Evolutionary conservation across 2,888 invertebrate species (phyloP).

Genomic region (Sinopyrophorus schimmeli): DNA sequence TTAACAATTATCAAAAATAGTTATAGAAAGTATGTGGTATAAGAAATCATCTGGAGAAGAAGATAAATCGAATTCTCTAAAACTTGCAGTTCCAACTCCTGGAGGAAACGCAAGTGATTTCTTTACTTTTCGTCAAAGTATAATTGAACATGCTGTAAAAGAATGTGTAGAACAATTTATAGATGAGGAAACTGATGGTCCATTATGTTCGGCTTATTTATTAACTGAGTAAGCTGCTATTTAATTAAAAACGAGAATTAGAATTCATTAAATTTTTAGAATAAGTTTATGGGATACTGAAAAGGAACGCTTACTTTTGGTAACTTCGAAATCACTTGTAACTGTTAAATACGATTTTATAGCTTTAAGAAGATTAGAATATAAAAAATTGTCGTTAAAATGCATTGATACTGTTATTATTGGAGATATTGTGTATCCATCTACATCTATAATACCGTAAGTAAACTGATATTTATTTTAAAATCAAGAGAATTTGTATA

Average conservation of each 20-base stretch:
- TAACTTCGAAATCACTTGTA: constrained; percentile 74
- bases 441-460: constrained; percentile 82
- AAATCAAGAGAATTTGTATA: background rate
- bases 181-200: constrained; percentile 69
- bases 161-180: constrained; percentile 69
- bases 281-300: constrained; percentile 89
- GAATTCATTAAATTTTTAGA: constrained; percentile 54
- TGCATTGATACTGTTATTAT: constrained; percentile 72
- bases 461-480: constrained; percentile 50
- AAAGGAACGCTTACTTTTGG: constrained; percentile 75
- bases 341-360: constrained; percentile 86
- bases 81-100: constrained; percentile 55
- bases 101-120: constrained; percentile 69
- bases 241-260: background rate
- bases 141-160: constrained; percentile 72
- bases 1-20: constrained; percentile 27
- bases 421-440: constrained; percentile 81
- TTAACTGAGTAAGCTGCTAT: constrained; percentile 72
- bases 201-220: constrained; percentile 74
- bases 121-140: constrained; percentile 74
- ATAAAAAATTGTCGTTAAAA: constrained; percentile 68
- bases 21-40: constrained; percentile 49
- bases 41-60: constrained; percentile 38
- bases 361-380: constrained; percentile 72
- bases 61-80: constrained; percentile 32